These are phyloP conservation scores for Oreochromis aureus DNA, from an alignment of 2,113 vertebrate genomes.

Conservation along the genomic window DNA sequence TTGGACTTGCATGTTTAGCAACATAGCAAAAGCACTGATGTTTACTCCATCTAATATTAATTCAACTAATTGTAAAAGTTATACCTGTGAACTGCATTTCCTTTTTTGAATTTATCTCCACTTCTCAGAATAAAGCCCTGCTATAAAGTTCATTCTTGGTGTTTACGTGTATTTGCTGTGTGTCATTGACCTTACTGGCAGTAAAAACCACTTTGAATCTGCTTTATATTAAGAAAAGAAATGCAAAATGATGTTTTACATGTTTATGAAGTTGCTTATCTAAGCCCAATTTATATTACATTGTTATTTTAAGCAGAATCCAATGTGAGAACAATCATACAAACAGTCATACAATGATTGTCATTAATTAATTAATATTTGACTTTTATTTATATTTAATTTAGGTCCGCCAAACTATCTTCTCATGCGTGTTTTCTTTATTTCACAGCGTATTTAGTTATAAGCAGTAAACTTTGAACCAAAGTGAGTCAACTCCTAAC, in stretches of 20 bases:
- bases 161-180: background rate
- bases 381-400: background rate
- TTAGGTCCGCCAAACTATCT: background rate
- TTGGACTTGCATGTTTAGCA: background rate
- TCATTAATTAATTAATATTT: background rate
- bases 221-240: background rate
- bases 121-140: background rate
- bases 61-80: background rate
- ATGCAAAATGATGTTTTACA: background rate
- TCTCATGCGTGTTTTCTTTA: background rate
- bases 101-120: background rate
- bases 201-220: background rate
- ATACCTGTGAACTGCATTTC: fast-evolving
- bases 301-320: background rate
- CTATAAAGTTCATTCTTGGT: background rate
- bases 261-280: background rate
- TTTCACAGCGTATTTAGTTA: background rate
- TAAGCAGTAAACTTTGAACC: background rate
- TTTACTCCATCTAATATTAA: background rate
- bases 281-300: background rate
- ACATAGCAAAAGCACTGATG: background rate
- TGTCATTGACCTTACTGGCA: background rate
- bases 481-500: background rate
- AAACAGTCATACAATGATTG: background rate
- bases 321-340: background rate